Conservation (phyloP, 2,888 invertebrate species). For the Philaethria dido region DNA sequence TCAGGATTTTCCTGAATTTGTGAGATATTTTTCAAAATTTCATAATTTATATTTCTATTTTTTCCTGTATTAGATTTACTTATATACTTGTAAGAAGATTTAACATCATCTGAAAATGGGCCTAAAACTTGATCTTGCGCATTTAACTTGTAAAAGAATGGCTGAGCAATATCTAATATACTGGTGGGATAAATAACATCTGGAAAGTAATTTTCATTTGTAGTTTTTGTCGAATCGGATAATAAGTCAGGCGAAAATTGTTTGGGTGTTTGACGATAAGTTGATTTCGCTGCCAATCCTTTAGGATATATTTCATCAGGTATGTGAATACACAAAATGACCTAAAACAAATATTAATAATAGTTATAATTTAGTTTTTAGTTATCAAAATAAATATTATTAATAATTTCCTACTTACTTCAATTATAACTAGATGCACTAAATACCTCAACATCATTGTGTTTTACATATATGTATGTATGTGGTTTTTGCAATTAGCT, state of each 20-base stretch:
- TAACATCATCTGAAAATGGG: constrained; percentile 61
- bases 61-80: constrained; percentile 32
- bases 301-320: constrained; percentile 13
- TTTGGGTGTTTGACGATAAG: not conserved
- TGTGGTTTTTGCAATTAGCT: not conserved
- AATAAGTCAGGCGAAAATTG: not conserved
- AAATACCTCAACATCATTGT: constrained; percentile 9
- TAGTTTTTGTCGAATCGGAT: constrained; percentile 18
- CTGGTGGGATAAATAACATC: constrained; percentile 50
- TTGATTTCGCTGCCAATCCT: not conserved
- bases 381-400: not conserved
- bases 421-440: not conserved
- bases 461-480: not conserved
- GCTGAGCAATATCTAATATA: constrained; percentile 57
- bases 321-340: constrained; percentile 11
- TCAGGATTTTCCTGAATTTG: not conserved
- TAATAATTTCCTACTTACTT: constrained; percentile 3
- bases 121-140: constrained; percentile 49
- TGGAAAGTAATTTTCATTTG: constrained; percentile 43
- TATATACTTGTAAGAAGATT: constrained; percentile 50
- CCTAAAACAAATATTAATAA: constrained; percentile 17
- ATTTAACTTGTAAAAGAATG: constrained; percentile 56
- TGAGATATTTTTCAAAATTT: not conserved
- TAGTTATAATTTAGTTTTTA: not conserved
- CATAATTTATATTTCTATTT: constrained; percentile 6